Evolutionary conservation across 2,888 invertebrate genomes (phyloP).

Genomic region (Drosophila rellima): DNA sequence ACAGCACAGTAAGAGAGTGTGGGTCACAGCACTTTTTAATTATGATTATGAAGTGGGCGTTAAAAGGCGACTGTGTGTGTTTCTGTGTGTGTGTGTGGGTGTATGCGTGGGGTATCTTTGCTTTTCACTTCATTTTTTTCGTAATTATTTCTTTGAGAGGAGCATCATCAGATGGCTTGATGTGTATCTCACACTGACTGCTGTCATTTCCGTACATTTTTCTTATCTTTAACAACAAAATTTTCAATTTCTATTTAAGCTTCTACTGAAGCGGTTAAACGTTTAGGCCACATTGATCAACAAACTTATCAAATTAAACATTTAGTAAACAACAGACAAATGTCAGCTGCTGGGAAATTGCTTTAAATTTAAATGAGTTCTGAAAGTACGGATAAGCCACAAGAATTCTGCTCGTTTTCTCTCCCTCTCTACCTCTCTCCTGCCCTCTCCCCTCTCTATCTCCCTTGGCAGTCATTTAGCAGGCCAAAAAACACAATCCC

Average conservation of each 20-base stretch:
- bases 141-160: constrained; percentile 34
- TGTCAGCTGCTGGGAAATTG: constrained; percentile 42
- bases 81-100: constrained; percentile 7
- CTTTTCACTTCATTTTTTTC: constrained; percentile 42
- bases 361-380: constrained; percentile 74
- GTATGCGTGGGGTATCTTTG: constrained; percentile 24
- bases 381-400: constrained; percentile 66
- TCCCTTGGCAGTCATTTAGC: constrained; percentile 1
- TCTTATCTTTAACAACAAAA: constrained; percentile 18
- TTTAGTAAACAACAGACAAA: constrained; percentile 30
- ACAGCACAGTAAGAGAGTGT: constrained; percentile 30
- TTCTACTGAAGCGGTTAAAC: constrained; percentile 4
- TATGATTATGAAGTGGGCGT: constrained; percentile 65
- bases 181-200: constrained; percentile 17
- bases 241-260: constrained; percentile 3
- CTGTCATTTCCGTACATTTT: constrained; percentile 45
- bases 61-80: constrained; percentile 25
- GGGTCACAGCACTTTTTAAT: constrained; percentile 54
- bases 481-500: constrained; percentile 12
- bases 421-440: background rate
- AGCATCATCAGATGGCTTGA: constrained; percentile 18
- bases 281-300: constrained; percentile 32
- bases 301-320: constrained; percentile 49
- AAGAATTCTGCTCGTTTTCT: constrained; percentile 1
- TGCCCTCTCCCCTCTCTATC: background rate